A percentile compares a stretch with the other conserved stretches of the same genome.
phyloP scores from a whole-genome alignment of 2,113 vertebrate species.

The Nannobrachium achirus region DNA sequence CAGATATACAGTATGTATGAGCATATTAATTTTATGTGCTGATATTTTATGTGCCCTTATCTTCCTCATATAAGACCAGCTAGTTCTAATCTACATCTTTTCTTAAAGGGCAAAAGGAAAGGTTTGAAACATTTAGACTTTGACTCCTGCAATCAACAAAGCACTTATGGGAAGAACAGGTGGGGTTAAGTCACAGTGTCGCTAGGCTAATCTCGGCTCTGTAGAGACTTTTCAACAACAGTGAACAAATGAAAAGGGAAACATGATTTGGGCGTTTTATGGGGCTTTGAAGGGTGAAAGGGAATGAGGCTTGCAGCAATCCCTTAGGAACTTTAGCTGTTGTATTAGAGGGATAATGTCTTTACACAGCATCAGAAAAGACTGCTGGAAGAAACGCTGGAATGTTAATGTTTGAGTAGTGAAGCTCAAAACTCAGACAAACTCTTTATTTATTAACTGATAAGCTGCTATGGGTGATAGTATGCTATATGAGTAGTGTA shows the following conservation, averaged over 20 bases:
- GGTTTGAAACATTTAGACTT: background rate
- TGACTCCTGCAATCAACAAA: background rate
- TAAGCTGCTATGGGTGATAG: background rate
- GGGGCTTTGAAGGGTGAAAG: constrained; percentile 49
- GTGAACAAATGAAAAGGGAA: constrained; percentile 31
- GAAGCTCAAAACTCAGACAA: background rate
- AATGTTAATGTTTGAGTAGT: constrained; percentile 7
- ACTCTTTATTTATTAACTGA: background rate
- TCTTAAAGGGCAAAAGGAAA: constrained; percentile 24
- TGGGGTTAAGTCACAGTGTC: background rate
- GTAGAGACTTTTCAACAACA: constrained; percentile 12
- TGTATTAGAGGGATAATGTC: constrained; percentile 47
- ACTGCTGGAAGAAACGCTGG: constrained; percentile 27
- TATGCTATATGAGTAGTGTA: background rate
- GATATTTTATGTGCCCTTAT: background rate
- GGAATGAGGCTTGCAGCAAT: constrained; percentile 41
- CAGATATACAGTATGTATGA: background rate
- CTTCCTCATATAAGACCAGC: background rate
- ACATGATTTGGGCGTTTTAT: constrained; percentile 49
- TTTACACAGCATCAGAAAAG: constrained; percentile 23
- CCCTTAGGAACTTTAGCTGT: constrained; percentile 36
- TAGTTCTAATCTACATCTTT: constrained; percentile 1
- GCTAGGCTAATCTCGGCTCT: background rate
- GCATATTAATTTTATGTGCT: too few relatives aligned
- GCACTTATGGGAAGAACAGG: background rate